Base-by-base conservation (phyloP, 2,888 invertebrate species). In the Cotesia congregata region DNA sequence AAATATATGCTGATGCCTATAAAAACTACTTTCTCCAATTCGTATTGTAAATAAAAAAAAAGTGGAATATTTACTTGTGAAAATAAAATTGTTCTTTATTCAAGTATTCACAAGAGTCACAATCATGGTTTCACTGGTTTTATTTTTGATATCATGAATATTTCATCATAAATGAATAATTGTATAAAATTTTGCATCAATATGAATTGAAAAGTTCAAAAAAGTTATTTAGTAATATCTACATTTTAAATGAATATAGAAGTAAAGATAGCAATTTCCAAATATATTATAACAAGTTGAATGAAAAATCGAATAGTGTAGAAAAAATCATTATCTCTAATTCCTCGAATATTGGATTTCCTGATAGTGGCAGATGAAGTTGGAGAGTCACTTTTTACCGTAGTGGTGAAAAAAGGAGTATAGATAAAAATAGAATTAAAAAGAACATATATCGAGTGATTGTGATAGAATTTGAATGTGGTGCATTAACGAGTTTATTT, bases 401-500 rank as follows among this genome's bases (percentile, higher is more conserved):
- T 50, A 62, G 30, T 17, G 6, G 59, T 76, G 12, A 20, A 61
- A 70, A 59, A 3, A 50, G 40, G 68, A 39, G 60, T 68, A 41
- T 69, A 15, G 60, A 20, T 30, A 60, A 59, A 12, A 12, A 71
- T 20, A 73, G 67, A 64, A 68, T 69, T 64, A 50, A 17, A 64
- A 17, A 38, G 50, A 74, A 30, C 1, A 12, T 20, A 62, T 30
- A 60, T 65, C 30, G 65, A 65, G 61, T 68, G 50, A 50, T 12
- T 50, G 50, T 12, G 50, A 50, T 50, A 50, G 50, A 50, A 50
- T 62, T 62, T 50, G 5, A 12, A 40, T 69, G 17, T 67, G 7
- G 38, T 76, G 76, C 79, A 78, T 80, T 80, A 79, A 81, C 77
- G 81, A 83, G 80, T 81, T 82, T 78, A 81, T 79, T 83, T 79